A percentile compares a stretch with the other conserved stretches of the same genome.
Evolutionary conservation across 2,113 vertebrate species (phyloP).

Genomic region (Mormyrus iriodes): DNA sequence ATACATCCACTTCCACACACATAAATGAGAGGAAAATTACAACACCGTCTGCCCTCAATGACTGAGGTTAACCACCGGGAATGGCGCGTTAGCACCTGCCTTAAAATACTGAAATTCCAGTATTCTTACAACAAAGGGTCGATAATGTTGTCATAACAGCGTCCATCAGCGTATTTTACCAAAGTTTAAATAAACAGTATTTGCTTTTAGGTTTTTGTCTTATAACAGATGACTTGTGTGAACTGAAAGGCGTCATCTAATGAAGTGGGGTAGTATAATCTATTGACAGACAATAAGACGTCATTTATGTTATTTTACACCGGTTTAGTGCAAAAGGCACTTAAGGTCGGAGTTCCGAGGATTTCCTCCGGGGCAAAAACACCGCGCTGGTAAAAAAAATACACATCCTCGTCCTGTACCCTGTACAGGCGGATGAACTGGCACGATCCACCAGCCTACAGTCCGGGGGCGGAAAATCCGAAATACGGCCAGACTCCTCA

Average conservation of each 20-base stretch:
- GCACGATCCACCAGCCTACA: conserved; percentile 35
- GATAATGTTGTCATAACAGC: background rate
- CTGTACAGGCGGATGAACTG: conserved; percentile 37
- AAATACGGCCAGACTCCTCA: conserved; percentile 46
- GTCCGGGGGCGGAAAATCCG: conserved; percentile 44
- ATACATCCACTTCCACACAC: conserved; percentile 50
- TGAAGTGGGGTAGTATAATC: background rate
- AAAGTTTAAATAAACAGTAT: background rate
- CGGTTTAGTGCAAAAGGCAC: conserved; percentile 4
- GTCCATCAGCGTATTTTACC: background rate
- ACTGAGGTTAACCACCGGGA: conserved; percentile 49
- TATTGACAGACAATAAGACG: background rate
- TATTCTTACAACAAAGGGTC: background rate
- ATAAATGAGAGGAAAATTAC: conserved; percentile 42
- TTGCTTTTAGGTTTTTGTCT: background rate
- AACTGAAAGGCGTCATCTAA: background rate
- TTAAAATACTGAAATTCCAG: background rate
- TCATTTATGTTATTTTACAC: background rate
- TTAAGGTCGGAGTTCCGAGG: conserved; percentile 41
- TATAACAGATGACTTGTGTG: background rate
- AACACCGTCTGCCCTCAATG: conserved; percentile 51
- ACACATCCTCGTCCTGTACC: conserved; percentile 36
- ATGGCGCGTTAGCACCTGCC: background rate
- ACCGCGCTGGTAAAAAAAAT: conserved; percentile 14
- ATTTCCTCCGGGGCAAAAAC: conserved; percentile 36